Evolutionary conservation across 1,140 invertebrate genomes (phyloP).

Genomic region (Magallana gigas): DNA sequence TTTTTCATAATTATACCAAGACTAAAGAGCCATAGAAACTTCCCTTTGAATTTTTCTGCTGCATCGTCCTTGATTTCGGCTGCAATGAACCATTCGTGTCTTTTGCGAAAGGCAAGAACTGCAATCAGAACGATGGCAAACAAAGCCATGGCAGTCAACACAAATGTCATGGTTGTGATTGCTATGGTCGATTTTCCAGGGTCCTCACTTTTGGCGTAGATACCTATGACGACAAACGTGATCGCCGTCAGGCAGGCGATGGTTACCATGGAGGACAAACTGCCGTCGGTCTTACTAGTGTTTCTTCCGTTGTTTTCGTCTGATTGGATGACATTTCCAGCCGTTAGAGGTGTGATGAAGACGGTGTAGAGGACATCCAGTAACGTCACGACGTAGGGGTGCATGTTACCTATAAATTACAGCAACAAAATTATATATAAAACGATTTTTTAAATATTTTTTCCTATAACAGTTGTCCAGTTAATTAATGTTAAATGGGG

Average conservation of each 20-base stretch:
- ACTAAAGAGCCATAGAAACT: slow-evolving; percentile 39
- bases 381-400: background rate
- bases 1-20: slow-evolving; percentile 38
- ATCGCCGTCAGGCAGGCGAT: slow-evolving; percentile 38
- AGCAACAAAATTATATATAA: too few species aligned
- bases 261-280: slow-evolving; percentile 41
- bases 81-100: slow-evolving; percentile 31
- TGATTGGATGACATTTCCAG: slow-evolving; percentile 30
- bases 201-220: slow-evolving; percentile 11
- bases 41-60: slow-evolving; percentile 13
- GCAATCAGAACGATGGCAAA: slow-evolving; percentile 23
- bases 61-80: background rate
- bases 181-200: background rate
- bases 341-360: slow-evolving; percentile 24
- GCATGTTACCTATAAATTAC: background rate
- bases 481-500: too few species aligned
- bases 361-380: slow-evolving; percentile 17
- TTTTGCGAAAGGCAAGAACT: slow-evolving; percentile 22
- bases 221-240: slow-evolving; percentile 37
- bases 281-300: slow-evolving; percentile 18
- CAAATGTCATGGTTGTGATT: background rate
- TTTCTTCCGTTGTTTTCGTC: background rate
- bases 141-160: slow-evolving; percentile 10
- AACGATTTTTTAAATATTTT: too few species aligned
- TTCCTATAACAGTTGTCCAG: too few species aligned